Percentiles rank a stretch among this genome's conserved stretches.
Conservation (phyloP, 2,797 vertebrate species). For the Emys orbicularis region DNA sequence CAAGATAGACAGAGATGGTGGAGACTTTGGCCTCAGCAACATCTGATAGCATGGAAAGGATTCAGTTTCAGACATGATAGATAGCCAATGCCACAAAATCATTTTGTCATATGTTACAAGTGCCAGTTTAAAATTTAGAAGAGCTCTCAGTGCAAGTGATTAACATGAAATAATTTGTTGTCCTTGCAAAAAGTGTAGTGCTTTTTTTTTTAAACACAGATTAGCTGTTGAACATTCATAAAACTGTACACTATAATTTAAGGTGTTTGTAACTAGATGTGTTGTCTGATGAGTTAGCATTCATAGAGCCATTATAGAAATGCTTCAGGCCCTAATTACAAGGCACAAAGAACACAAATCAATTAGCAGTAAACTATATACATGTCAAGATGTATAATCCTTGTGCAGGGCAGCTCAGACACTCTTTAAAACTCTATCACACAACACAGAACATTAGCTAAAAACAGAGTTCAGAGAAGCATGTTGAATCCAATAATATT, state of each 20-base stretch:
- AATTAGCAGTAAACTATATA: neutral
- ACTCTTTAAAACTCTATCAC: neutral
- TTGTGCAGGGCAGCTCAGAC: neutral
- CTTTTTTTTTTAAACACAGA: rapidly evolving
- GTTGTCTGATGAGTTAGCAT: neutral
- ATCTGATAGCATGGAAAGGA: neutral
- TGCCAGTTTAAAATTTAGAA: neutral
- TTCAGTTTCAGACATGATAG: neutral
- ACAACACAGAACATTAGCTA: neutral
- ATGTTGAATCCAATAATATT: neutral
- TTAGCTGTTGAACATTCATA: neutral
- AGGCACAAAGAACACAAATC: neutral
- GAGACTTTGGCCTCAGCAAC: neutral
- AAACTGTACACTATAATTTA: neutral
- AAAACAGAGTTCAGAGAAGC: neutral
- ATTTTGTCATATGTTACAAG: neutral
- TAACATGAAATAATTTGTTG: neutral
- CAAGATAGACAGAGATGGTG: neutral
- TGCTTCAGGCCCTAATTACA: rapidly evolving
- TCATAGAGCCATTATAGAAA: neutral
- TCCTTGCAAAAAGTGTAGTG: neutral
- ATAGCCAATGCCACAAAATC: neutral
- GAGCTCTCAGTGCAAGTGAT: neutral
- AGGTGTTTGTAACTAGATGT: neutral
- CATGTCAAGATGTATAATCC: neutral